Evolutionary conservation across 2,797 vertebrate genomes (phyloP), one percentile per base, ranked within the genome.

Genomic region (Sebastes iracundus): DNA sequence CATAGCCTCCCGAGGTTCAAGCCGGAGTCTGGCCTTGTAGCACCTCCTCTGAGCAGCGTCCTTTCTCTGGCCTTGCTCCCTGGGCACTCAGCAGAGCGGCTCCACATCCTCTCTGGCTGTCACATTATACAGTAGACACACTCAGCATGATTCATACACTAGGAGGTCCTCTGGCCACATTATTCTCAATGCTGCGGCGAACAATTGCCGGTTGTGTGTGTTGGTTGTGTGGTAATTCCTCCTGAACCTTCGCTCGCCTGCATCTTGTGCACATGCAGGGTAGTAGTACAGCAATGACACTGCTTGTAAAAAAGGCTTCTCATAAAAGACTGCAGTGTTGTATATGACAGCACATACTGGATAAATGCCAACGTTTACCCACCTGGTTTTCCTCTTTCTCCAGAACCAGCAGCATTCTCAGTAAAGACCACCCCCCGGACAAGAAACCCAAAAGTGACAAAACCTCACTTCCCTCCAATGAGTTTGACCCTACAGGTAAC

Each of bases 401-500:
- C 79, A 99, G 98, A 96, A 97, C 97, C 88, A 96, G 96, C 96
- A 99, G 97, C 96, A 97, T 98, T 96, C 97, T 99, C 95, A 97
- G 94, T 93, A 97, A 96, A 96, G 98, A 99, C 93, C 97, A 97
- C 91, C 97, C 98, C 88, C 96, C 98, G n/a, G 98, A 99, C 96
- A 98, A 98, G 97, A 99, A 98, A 88, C 96, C 97, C 94, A 98
- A 97, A 96, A 97, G 97, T 84, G 98, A 99, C 74, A 97, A 97
- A 93, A 92, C 95, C 87, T 94, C 96, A 80, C 88, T 95, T 90
- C 95, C 96, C 87, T 95, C 97, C 4, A 93, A 99, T 96, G 98
- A 99, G 92, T 98, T 99, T 92, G 98, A 99, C 94, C 96, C 97
- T 11, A 97, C 98, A 99, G 98, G 98, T 99, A 98, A 95, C 60